These are phyloP conservation scores for Ascaphus truei DNA, from an alignment of 2,113 vertebrate species.

Conservation along the genomic window DNA sequence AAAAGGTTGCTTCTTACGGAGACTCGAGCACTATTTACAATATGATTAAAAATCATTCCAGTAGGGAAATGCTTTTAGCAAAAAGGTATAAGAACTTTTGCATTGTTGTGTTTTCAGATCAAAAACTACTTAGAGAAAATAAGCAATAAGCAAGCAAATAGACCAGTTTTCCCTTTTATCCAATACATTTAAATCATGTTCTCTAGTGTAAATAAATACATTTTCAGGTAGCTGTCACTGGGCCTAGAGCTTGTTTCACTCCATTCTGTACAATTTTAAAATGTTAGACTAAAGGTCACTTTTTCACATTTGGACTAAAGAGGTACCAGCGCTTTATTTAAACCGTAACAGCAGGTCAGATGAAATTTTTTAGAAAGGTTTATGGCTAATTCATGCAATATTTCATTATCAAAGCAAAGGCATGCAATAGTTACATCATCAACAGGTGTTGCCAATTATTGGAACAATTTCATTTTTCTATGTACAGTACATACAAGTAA, in stretches of 20 bases:
- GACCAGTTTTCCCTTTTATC: no score
- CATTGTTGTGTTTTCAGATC: no score
- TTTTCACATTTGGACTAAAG: slow-evolving; percentile 15
- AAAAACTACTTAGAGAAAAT: no score
- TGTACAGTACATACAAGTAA: slow-evolving; percentile 21
- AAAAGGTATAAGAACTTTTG: no score
- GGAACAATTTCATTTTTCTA: background rate
- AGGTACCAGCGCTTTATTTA: slow-evolving; percentile 33
- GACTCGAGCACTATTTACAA: no score
- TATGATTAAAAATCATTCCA: no score
- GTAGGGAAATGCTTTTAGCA: no score
- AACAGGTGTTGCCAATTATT: slow-evolving; percentile 10
- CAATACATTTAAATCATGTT: background rate
- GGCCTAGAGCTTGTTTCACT: background rate
- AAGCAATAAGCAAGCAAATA: no score
- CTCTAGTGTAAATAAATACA: background rate
- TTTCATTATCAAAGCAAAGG: slow-evolving; percentile 2
- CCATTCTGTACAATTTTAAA: slow-evolving; percentile 19
- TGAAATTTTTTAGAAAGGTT: slow-evolving; percentile 20
- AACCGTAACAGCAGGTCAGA: background rate
- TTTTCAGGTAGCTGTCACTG: slow-evolving; percentile 2
- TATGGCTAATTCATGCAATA: background rate
- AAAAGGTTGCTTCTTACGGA: no score
- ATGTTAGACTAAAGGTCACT: slow-evolving; percentile 21
- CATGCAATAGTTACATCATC: slow-evolving; percentile 16